Evolutionary conservation across 30 jellyfish, hydroid and myxozoan species (phyloP).

Genomic region (Catostylus mosaicus): DNA sequence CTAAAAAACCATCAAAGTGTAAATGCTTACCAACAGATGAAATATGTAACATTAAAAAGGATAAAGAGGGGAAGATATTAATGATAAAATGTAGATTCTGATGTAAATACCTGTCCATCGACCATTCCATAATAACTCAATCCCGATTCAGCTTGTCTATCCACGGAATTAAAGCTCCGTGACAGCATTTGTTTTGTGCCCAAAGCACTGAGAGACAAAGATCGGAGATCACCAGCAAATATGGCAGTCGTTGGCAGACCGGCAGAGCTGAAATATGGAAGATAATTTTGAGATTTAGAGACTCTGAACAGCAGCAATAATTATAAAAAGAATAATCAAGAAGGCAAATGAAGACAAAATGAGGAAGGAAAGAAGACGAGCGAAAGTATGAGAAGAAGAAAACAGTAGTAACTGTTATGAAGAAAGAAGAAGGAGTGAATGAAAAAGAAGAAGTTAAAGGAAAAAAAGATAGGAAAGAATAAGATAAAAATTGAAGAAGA

Average conservation of each 20-base stretch:
- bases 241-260: conserved; percentile 82
- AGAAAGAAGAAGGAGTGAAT: neutral
- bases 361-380: too few species aligned
- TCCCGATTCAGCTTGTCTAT: conserved; percentile 53
- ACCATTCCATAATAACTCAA: conserved; percentile 81
- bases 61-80: too few species aligned
- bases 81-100: too few species aligned
- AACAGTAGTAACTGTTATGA: neutral
- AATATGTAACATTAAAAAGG: neutral
- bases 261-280: conserved; percentile 59
- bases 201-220: conserved; percentile 45
- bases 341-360: too few species aligned
- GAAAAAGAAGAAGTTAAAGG: neutral
- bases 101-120: conserved; percentile 85
- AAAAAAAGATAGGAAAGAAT: neutral
- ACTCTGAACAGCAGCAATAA: neutral
- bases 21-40: neutral
- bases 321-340: too few species aligned
- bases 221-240: conserved; percentile 93
- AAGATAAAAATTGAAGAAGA: too few species aligned
- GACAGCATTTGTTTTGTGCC: conserved; percentile 34
- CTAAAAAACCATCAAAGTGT: conserved; percentile 33
- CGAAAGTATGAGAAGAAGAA: too few species aligned
- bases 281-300: neutral
- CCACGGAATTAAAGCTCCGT: conserved; percentile 69